Base-by-base conservation (phyloP, 2,797 vertebrate genomes). In the Sebastes paucispinis region DNA sequence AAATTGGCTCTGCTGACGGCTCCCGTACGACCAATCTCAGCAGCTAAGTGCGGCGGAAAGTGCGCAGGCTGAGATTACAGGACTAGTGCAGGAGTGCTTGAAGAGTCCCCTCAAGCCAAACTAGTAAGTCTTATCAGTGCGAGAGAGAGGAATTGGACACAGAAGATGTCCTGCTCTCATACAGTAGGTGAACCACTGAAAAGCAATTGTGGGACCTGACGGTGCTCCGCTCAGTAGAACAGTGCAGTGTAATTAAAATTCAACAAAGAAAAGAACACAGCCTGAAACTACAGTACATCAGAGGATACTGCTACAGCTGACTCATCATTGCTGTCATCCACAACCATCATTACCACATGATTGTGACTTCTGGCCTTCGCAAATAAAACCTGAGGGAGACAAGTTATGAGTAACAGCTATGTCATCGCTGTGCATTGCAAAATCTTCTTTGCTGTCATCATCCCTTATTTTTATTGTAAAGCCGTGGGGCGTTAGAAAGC, bases 241-340 rank as follows among this genome's bases (percentile, higher is more conserved):
- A 60, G 86, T 39, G 74, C 80, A 25, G 78, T 8, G 58, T 87
- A 90, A 93, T 93, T 90, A 91, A 89, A 91, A 91, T 81, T 84
- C 81, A 75, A 78, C 68, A 81, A 82, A 76, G 72, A 79, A 83
- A 83, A 82, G 81, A 83, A 87, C 75, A 79, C 58, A 54, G 80
- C 69, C 88, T 72, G 80, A 73, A 87, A 83, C 72, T 83, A 89
- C 80, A 69, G 88, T 78, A 78, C 91, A 82, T 89, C 86, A 79
- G 89, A 91, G 87, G 83, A 73, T 73, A 81, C 80, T 6, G 85
- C 68, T 66, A 69, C 3, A 65, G 91, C 92, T 92, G 92, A 93
- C 88, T 94, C 94, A 93, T 89, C 89, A 83, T 59, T 20, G 62
- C 87, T 81, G 91, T 88, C 85, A 87, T 85, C 86, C 71, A 73